Evolutionary conservation across 2,888 invertebrate species (phyloP).

Genomic region (Andrena hattorfiana): DNA sequence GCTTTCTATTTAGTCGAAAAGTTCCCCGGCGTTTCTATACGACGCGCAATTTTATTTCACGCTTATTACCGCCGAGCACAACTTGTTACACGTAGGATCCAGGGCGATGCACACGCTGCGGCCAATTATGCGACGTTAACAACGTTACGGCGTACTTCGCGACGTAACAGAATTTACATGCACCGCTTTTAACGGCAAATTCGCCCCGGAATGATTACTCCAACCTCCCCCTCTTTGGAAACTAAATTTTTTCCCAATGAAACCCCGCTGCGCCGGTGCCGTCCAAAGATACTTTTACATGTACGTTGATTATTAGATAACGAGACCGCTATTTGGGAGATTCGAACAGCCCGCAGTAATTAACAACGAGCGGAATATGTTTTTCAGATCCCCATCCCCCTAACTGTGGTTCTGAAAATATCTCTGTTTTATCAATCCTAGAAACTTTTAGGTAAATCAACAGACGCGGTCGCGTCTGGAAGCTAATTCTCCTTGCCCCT

Average conservation of each 20-base stretch:
- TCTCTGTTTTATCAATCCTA: too few relatives aligned
- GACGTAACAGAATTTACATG: conserved; percentile 36
- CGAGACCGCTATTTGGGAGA: too few relatives aligned
- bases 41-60: conserved; percentile 47
- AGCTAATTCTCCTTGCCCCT: too few relatives aligned
- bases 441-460: too few relatives aligned
- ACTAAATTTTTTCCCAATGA: conserved; percentile 7
- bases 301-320: too few relatives aligned
- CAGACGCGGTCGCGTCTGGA: too few relatives aligned
- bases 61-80: conserved; percentile 46
- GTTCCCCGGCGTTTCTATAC: conserved; percentile 12
- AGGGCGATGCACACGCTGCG: conserved; percentile 10
- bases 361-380: too few relatives aligned
- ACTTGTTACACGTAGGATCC: conserved; percentile 43
- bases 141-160: conserved; percentile 26
- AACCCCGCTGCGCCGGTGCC: too few relatives aligned
- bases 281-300: too few relatives aligned
- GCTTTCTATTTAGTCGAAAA: conserved; percentile 9
- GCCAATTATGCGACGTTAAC: conserved; percentile 50
- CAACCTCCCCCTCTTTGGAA: conserved; percentile 6
- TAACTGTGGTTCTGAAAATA: too few relatives aligned
- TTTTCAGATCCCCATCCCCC: too few relatives aligned
- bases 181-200: conserved; percentile 30
- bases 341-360: too few relatives aligned
- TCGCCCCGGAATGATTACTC: conserved; percentile 3